Conservation (phyloP, 2,888 invertebrate genomes). For the Aromia moschata region DNA sequence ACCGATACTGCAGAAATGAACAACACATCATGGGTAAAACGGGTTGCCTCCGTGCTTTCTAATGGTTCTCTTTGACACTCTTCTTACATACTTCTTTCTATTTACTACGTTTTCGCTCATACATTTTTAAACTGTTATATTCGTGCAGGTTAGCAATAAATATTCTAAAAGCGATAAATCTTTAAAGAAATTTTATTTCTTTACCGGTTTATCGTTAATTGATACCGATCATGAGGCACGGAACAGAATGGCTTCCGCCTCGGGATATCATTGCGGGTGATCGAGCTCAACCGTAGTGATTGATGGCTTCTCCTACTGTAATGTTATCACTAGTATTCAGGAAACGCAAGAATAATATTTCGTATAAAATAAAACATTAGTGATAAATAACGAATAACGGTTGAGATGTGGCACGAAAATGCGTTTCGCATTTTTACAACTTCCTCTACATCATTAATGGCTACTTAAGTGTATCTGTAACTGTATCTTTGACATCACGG, state of each 20-base stretch:
- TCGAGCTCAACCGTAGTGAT: background rate
- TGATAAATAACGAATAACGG: background rate
- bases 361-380: background rate
- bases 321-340: background rate
- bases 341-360: background rate
- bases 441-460: no score
- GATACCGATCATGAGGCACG: conserved; percentile 26
- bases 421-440: background rate
- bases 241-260: conserved; percentile 13
- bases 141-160: background rate
- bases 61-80: no score
- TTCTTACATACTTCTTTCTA: no score
- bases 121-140: background rate
- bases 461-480: no score
- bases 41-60: no score
- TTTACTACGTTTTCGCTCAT: no score
- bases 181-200: conserved; percentile 12
- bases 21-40: no score
- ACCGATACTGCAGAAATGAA: no score
- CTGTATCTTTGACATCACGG: no score
- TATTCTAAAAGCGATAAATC: conserved; percentile 7
- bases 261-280: conserved; percentile 5
- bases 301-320: background rate
- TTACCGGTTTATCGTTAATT: conserved; percentile 20
- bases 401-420: background rate